These are phyloP conservation scores for Hyposmocoma kahamanoa DNA, from an alignment of 1,140 invertebrate genomes.

Conservation along the genomic window DNA sequence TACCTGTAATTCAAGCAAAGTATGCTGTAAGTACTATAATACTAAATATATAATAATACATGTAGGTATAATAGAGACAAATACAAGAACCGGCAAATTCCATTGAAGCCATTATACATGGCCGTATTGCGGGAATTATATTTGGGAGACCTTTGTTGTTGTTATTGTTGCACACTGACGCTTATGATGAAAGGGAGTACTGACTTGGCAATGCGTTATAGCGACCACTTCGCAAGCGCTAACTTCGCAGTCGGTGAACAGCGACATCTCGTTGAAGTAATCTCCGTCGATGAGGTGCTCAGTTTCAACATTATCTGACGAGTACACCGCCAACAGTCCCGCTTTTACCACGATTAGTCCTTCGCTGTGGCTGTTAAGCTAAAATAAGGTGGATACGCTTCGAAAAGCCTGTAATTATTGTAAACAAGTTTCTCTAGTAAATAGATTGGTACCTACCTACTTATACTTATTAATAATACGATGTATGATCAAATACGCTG, in stretches of 20 bases:
- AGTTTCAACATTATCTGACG: slow-evolving; percentile 52
- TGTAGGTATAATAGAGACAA: neutral
- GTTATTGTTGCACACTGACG: neutral
- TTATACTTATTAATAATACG: neutral
- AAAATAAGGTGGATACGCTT: neutral
- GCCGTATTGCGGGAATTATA: too few relatives aligned
- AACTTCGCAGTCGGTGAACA: slow-evolving; percentile 69
- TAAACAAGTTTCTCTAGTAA: neutral
- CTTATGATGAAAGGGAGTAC: neutral
- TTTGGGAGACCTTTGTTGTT: too few relatives aligned
- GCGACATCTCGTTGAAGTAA: slow-evolving; percentile 76
- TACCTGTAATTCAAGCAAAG: slow-evolving; percentile 11
- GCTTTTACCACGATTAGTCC: slow-evolving; percentile 26
- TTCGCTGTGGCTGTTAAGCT: slow-evolving; percentile 18
- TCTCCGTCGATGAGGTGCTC: slow-evolving; percentile 75
- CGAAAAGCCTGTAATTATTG: neutral
- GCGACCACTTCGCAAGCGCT: slow-evolving; percentile 73
- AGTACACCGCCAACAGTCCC: slow-evolving; percentile 70
- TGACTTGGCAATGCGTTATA: slow-evolving; percentile 70
- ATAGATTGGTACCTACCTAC: neutral
- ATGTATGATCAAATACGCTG: neutral
- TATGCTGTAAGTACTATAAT: neutral
- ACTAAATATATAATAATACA: neutral
- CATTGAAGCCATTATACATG: too few relatives aligned
- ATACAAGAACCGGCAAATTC: too few relatives aligned